A percentile compares a stretch with the other conserved stretches of the same genome.
These are phyloP conservation scores for Laupala kohalensis DNA, from an alignment of 1,140 invertebrate species.

Conservation along the genomic window DNA sequence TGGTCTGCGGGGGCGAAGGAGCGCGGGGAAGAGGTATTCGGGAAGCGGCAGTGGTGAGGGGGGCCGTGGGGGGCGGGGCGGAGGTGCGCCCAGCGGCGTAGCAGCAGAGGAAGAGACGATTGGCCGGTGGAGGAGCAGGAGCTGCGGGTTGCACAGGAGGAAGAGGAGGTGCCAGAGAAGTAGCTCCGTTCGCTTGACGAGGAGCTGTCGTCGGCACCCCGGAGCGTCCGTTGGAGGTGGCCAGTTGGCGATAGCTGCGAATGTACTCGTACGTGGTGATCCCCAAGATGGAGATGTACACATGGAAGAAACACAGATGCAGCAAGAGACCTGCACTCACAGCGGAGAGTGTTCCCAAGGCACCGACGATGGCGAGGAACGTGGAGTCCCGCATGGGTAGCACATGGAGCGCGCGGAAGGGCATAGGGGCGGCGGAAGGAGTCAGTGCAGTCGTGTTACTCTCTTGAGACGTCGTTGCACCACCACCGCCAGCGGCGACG, in stretches of 20 bases:
- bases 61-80: too few species aligned
- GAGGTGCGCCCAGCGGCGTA: not conserved
- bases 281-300: slow-evolving; percentile 71
- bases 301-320: slow-evolving; percentile 81
- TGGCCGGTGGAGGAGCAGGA: not conserved
- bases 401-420: slow-evolving; percentile 49
- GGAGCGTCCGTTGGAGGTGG: slow-evolving; percentile 26
- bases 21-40: too few species aligned
- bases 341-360: slow-evolving; percentile 53
- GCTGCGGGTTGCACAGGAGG: not conserved
- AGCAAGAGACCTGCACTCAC: slow-evolving; percentile 60
- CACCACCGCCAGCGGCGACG: too few species aligned
- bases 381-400: not conserved
- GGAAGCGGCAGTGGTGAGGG: too few species aligned
- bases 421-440: slow-evolving; percentile 49
- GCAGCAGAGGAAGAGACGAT: not conserved
- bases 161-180: slow-evolving; percentile 31
- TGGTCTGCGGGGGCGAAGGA: too few species aligned
- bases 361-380: slow-evolving; percentile 48
- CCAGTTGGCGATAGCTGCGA: slow-evolving; percentile 24
- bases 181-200: slow-evolving; percentile 80
- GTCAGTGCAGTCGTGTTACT: slow-evolving; percentile 26
- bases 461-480: not conserved
- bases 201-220: slow-evolving; percentile 70
- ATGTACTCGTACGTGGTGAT: slow-evolving; percentile 86